Conservation (phyloP, 2,888 invertebrate species). For the Zeuzera pyrina region DNA sequence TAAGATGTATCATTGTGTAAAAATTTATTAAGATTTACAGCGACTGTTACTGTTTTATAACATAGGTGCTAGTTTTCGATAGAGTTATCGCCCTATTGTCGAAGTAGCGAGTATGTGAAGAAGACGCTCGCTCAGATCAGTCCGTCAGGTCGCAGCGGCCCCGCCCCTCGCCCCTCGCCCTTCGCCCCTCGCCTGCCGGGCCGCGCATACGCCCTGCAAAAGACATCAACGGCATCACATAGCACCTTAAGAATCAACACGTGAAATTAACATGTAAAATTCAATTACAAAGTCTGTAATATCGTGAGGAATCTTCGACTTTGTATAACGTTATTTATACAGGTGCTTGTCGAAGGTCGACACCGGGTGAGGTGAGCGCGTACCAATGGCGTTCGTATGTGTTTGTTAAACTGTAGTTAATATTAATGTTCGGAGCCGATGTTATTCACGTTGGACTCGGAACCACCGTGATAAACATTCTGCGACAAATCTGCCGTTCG, state of each 20-base stretch:
- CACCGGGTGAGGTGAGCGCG: neutral
- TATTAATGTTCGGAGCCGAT: no score
- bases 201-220: slow-evolving; percentile 2
- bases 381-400: neutral
- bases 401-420: neutral
- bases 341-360: neutral
- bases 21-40: no score
- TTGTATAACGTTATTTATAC: neutral
- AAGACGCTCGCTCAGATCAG: neutral
- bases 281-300: neutral
- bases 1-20: no score
- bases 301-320: neutral
- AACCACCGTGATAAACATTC: no score
- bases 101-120: no score
- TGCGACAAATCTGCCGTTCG: no score
- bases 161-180: neutral
- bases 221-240: slow-evolving; percentile 7
- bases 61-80: no score
- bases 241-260: neutral
- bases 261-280: no score
- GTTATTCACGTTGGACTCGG: no score
- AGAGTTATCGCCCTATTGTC: no score
- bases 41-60: no score
- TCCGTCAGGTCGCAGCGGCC: neutral
- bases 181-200: neutral